Evolutionary conservation across 2,113 vertebrate species (phyloP), one percentile per base, ranked within the genome.

Genomic region (Eptatretus burgeri): DNA sequence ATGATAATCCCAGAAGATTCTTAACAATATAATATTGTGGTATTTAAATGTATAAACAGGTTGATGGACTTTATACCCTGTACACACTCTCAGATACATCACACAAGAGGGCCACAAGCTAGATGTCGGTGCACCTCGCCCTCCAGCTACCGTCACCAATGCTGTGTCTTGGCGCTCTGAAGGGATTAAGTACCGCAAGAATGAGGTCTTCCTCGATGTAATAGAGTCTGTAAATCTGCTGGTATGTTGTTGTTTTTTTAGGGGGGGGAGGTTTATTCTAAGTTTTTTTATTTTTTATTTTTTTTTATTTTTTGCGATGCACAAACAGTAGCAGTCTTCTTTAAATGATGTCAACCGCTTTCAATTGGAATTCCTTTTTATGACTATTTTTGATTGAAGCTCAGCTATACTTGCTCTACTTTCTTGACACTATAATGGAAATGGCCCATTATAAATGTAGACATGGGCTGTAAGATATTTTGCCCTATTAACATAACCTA

Each of bases 41-140:
- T 41, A 41, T 41, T 41, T 41, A 41, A 41, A 41, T 41, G 27
- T 41, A 41, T 41, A 41, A 41, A 41, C 27, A 41, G 27, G 27
- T 41, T 41, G 3, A 7, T 5, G 27, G 27, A 41, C 27, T 41
- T 41, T 41, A 41, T 41, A 41, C 27, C 27, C 27, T 41, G 27
- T 41, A 41, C 27, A 41, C 27, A 5, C 27, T 41, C 27, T 41
- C 71, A 98, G 91, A 73, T 98, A 98, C 72, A 98, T 98, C 71
- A 98, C 91, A 64, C 91, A 98, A 73, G 91, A 98, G 71, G 91
- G 91, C 18, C 91, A 98, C 77, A 98, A 98, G 74, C 75, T 98
- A 68, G 91, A 98, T 73, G 95, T 87, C 0, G 91, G 91, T n/a
- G 89, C 89, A n/a, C 91, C 89, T 0, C 79, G 89, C 52, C 91